A percentile compares a stretch with the other conserved stretches of the same genome.
Conservation (phyloP, 2,797 vertebrate genomes). For the Acropternis orthonyx region DNA sequence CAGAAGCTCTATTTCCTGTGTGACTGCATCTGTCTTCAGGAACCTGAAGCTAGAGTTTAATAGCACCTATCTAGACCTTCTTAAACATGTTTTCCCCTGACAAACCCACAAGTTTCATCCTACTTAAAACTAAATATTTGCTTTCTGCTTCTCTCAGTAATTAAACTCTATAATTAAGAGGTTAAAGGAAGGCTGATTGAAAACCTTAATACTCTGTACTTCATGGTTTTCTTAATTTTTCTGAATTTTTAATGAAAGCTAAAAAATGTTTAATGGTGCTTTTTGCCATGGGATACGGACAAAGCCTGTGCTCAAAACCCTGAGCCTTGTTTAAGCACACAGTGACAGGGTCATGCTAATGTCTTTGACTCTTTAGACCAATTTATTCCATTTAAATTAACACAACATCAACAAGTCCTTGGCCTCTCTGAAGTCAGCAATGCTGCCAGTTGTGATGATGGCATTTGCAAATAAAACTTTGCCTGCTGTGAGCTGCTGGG, state of each 20-base stretch:
- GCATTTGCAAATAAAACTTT: background rate
- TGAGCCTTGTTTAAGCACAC: background rate
- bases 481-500: conserved; percentile 34
- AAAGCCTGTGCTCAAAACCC: background rate
- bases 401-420: background rate
- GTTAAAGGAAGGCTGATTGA: background rate
- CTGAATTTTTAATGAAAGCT: background rate
- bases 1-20: background rate
- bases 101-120: background rate
- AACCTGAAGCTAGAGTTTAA: background rate
- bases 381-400: conserved; percentile 46
- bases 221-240: background rate
- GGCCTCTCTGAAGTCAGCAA: background rate
- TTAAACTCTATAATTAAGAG: background rate
- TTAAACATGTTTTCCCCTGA: background rate
- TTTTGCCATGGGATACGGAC: background rate
- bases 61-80: background rate
- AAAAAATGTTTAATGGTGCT: background rate
- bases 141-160: background rate
- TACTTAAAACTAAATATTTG: background rate
- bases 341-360: background rate
- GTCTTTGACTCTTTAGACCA: background rate
- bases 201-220: background rate
- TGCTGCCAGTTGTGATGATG: conserved; percentile 6
- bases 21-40: background rate